A percentile compares a stretch with the other conserved stretches of the same genome.
Conservation (phyloP, 2,113 vertebrate genomes). For the Mystacornis crossleyi region DNA sequence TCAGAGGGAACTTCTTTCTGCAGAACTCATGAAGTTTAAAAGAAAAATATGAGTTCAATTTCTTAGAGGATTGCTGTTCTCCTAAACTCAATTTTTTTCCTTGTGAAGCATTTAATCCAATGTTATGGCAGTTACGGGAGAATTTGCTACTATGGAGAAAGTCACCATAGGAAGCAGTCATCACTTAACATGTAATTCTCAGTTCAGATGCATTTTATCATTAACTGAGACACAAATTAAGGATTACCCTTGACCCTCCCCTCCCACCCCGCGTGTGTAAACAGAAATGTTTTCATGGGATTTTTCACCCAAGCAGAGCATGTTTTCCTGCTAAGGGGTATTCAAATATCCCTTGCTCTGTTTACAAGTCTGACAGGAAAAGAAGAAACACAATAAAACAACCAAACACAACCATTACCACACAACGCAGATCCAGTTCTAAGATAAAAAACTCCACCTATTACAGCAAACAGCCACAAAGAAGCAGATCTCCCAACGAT, state of each 20-base stretch:
- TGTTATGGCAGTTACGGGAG: not conserved
- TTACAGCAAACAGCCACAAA: not conserved
- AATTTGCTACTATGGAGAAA: not conserved
- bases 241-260: not conserved
- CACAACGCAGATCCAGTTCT: not conserved
- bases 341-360: not conserved
- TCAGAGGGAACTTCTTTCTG: not conserved
- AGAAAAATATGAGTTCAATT: not conserved
- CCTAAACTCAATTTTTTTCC: not conserved
- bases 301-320: not conserved
- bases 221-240: not conserved
- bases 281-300: not conserved
- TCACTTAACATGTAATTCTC: not conserved
- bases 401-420: not conserved
- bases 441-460: fast-evolving
- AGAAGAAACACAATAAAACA: not conserved
- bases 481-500: not conserved
- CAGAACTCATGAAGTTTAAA: not conserved
- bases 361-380: not conserved
- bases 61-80: not conserved
- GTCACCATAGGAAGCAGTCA: not conserved
- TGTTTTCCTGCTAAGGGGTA: not conserved
- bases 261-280: not conserved
- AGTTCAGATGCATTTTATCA: not conserved
- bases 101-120: not conserved